Evolutionary conservation across 1,140 invertebrate species (phyloP), one percentile per base, ranked within the genome.

Genomic region (Drosophila elegans): DNA sequence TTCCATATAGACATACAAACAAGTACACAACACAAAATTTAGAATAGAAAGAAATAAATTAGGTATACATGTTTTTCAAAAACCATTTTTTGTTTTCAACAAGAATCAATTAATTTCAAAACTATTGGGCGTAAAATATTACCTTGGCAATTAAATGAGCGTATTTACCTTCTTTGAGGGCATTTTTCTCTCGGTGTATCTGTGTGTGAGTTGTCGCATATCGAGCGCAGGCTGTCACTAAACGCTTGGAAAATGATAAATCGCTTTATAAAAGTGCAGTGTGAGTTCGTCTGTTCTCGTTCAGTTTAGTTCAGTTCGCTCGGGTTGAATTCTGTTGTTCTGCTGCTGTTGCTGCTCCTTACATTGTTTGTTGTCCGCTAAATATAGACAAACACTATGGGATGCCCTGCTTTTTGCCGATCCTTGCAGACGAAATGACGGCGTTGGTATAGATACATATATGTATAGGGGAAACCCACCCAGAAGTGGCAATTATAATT

Each of bases 241-340:
- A 90, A 83, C 78, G 80, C 83, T 83, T 67, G 77, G 55, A 78
- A 78, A 83, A 91, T 91, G 88, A 91, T 91, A 91, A 91, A 91
- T 91, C 80, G 80, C 79, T 91, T 91, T 91, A 91, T 84, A 91
- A 91, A 88, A 91, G 88, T 84, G 83, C 88, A 91, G 84, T 59
- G 80, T 60, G 80, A 83, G 72, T 76, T 83, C 41, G 51, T 74
- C 44, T 73, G 57, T 64, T 57, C 52, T 34, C 42, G 29, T 57
- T 57, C 32, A 39, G 32, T 45, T 52, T 34, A 32, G 49, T 41
- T 49, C 57, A 25, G 38, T 57, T 53, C 38, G 36, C n/a, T 44
- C 55, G 36, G 48, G 11, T 56, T 56, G 34, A 54, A 16, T 69
- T 51, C 38, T 54, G 74, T 72, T 76, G 64, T 81, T 71, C 59